Evolutionary conservation across 2,888 invertebrate species (phyloP).

Genomic region (Plebejus anna): DNA sequence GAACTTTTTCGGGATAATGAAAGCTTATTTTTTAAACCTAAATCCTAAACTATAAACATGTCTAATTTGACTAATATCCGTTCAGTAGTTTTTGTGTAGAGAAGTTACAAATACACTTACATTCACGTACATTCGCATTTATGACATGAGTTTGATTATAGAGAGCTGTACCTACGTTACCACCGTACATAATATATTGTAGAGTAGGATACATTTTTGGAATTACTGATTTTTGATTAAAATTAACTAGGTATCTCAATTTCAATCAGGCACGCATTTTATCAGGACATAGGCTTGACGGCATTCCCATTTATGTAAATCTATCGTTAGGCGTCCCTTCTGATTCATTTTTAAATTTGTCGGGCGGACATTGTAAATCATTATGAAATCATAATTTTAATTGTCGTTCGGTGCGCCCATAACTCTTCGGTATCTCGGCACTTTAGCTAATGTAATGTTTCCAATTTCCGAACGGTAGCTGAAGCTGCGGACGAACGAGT

Average conservation of each 20-base stretch:
- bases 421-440: constrained; percentile 63
- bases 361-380: constrained; percentile 31
- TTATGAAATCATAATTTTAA: constrained; percentile 38
- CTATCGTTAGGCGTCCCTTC: constrained; percentile 13
- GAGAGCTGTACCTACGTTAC: no score
- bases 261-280: not conserved
- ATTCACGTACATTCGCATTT: no score
- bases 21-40: no score
- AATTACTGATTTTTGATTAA: not conserved
- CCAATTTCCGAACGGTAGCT: constrained; percentile 64
- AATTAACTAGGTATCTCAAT: not conserved
- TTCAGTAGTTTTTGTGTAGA: no score
- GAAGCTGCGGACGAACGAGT: constrained; percentile 45
- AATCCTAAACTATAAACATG: no score
- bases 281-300: not conserved
- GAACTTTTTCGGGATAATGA: not conserved
- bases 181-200: no score
- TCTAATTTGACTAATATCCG: no score
- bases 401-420: constrained; percentile 49
- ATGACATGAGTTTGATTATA: not conserved
- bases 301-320: not conserved
- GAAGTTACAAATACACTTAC: no score
- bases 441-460: constrained; percentile 64
- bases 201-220: not conserved
- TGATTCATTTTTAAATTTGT: constrained; percentile 28